Evolutionary conservation across 2,113 vertebrate species (phyloP).

Genomic region (Platichthys flesus): DNA sequence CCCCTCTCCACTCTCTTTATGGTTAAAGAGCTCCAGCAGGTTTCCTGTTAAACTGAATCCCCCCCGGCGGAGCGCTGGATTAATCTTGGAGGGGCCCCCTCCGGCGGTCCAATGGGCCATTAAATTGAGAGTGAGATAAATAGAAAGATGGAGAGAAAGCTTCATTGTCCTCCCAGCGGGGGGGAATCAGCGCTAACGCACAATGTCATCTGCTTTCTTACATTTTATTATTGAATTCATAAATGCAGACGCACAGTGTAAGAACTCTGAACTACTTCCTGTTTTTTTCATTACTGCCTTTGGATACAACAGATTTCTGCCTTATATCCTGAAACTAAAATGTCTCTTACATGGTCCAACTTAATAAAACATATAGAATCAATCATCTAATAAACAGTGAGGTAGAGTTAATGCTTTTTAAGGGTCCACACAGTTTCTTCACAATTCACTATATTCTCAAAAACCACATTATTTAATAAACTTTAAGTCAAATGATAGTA

Average conservation of each 20-base stretch:
- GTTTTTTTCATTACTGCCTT: background rate
- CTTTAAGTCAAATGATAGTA: too few species aligned
- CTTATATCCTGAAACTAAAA: background rate
- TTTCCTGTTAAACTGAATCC: conserved; percentile 41
- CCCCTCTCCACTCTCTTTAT: background rate
- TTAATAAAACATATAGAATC: too few species aligned
- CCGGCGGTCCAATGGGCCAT: conserved; percentile 54
- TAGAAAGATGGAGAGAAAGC: conserved; percentile 13
- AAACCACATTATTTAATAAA: too few species aligned
- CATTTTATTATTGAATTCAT: conserved; percentile 43
- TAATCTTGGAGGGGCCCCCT: conserved; percentile 28
- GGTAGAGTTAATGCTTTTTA: too few species aligned
- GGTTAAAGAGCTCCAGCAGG: conserved; percentile 24
- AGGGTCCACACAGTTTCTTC: too few species aligned
- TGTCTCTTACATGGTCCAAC: too few species aligned
- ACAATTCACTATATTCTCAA: too few species aligned
- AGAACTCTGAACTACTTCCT: background rate
- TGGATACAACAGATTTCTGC: background rate
- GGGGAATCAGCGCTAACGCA: conserved; percentile 19
- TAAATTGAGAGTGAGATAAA: conserved; percentile 62
- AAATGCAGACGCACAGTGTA: background rate
- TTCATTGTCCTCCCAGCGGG: conserved; percentile 48
- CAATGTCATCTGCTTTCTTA: conserved; percentile 15
- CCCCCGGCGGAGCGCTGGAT: conserved; percentile 32
- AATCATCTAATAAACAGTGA: too few species aligned